Evolutionary conservation across 2,888 invertebrate genomes (phyloP), one percentile per base, ranked within the genome.

Genomic region (Schizotus pectinicornis): DNA sequence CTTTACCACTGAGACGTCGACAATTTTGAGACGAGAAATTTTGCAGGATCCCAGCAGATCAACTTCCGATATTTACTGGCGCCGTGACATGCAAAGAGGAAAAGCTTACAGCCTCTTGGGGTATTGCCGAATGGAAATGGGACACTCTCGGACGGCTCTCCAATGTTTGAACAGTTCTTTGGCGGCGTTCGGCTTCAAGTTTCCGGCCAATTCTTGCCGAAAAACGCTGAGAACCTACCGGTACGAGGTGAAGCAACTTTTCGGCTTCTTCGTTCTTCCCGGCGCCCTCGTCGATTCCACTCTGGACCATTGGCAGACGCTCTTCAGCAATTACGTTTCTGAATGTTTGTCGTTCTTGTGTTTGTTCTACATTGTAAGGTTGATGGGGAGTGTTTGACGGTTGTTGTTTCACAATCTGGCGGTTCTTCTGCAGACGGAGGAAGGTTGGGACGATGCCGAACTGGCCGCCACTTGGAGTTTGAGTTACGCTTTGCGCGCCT

Each of bases 401-500:
- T n/a, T n/a, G n/a, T n/a, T n/a, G n/a, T n/a, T n/a, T n/a, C n/a
- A n/a, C n/a, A n/a, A n/a, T n/a, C n/a, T n/a, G n/a, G n/a, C 36
- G 33, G 31, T 49, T 37, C 38, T 35, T 45, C 6, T 43, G 48
- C 11, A 37, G 31, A 5, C 6, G 1, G 12, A 74, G 61, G 66
- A 73, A 3, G 74, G 78, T 73, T 76, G 75, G 68, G 67, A 75
- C 7, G 82, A 83, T 45, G 85, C 86, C 0, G 79, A 79, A 43
- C 69, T 87, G 48, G 84, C 86, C 2, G 86, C 86, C 0, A 79
- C 84, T 53, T 84, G 86, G 84, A 79, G 83, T 13, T 71, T 87
- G 38, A 82, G 80, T 48, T 81, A 81, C 56, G 84, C 85, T 0
- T 65, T 85, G 8, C 73, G 79, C 41, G 81, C 83, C 0, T 82